Percentiles rank a stretch among this genome's conserved stretches.
Evolutionary conservation across 2,888 invertebrate species (phyloP).

Genomic region (Ganaspis brasiliensis): DNA sequence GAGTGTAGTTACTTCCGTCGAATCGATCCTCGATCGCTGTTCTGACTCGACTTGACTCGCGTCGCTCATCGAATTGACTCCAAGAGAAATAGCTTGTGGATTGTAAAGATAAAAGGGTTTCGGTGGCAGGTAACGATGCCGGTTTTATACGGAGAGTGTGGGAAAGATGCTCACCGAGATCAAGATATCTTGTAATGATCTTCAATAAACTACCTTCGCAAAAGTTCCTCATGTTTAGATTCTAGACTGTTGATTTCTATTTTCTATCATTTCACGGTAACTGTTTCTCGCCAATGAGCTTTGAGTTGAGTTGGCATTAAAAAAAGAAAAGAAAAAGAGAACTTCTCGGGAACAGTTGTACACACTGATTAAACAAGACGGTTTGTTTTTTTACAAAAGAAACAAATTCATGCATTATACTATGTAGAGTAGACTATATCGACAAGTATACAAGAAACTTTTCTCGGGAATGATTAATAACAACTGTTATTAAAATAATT

Average conservation of each 20-base stretch:
- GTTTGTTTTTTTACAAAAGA: too few relatives aligned
- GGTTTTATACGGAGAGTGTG: conserved; percentile 16
- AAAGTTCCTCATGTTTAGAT: conserved; percentile 19
- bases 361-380: too few relatives aligned
- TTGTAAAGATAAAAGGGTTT: conserved; percentile 36
- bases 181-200: conserved; percentile 40
- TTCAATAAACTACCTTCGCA: conserved; percentile 24
- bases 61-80: conserved; percentile 41
- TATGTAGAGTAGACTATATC: too few relatives aligned
- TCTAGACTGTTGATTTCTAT: not conserved
- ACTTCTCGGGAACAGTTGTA: not conserved
- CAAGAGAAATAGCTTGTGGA: conserved; percentile 29
- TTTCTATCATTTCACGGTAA: conserved; percentile 9
- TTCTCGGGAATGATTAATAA: too few relatives aligned
- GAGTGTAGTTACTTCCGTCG: conserved; percentile 24
- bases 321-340: too few relatives aligned
- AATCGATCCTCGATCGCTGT: conserved; percentile 6
- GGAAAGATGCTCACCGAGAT: conserved; percentile 31
- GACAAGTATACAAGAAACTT: too few relatives aligned
- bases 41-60: conserved; percentile 16
- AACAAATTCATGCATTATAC: too few relatives aligned
- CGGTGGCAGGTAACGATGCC: conserved; percentile 35
- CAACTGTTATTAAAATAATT: too few relatives aligned
- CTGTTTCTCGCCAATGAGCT: not conserved
- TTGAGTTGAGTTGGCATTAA: not conserved